Evolutionary conservation across 2,797 vertebrate species (phyloP), one percentile per base, ranked within the genome.

Genomic region (Danio kyathit): DNA sequence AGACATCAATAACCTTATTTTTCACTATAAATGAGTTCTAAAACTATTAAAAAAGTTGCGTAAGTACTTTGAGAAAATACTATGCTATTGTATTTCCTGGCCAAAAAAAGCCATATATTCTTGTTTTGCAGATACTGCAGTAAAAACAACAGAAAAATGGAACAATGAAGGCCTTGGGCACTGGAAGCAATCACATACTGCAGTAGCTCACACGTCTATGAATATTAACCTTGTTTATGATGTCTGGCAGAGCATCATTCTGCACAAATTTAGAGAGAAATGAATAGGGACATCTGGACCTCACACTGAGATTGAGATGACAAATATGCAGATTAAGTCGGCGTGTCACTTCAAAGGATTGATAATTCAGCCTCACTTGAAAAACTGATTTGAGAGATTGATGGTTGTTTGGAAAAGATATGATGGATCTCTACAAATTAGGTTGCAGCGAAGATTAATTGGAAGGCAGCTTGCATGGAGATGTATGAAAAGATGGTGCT

Each of bases 301-400:
- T 79, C 76, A 79, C 8, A 60, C 67, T 60, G 76, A 71, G 67
- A 63, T 43, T 0, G 14, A 71, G 66, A 79, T 79, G 57, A 71
- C 76, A 71, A 71, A 79, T 79, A 79, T 71, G 76, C 57, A 70
- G 14, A 79, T 79, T 51, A 63, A 70, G 44, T 79, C 44, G 43
- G 17, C 66, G 51, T 43, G 76, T 61, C 38, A 48, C 17, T 48
- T 52, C 46, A 29, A 38, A 43, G 13, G 46, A 79, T 21, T 79
- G 76, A 63, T 61, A 61, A 54, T 71, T 71, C 46, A 52, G 66
- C 13, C 17, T 71, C 56, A 43, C 9, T 16, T 40, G 57, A 46
- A 63, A 79, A 79, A 79, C 76, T 44, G 66, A 61, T 79, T 71
- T 54, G 52, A 59, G 19, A 59, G 52, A 69, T 46, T 78, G 54